Base-by-base conservation (phyloP, 2,113 vertebrate genomes). In the Hemicordylus capensis region DNA sequence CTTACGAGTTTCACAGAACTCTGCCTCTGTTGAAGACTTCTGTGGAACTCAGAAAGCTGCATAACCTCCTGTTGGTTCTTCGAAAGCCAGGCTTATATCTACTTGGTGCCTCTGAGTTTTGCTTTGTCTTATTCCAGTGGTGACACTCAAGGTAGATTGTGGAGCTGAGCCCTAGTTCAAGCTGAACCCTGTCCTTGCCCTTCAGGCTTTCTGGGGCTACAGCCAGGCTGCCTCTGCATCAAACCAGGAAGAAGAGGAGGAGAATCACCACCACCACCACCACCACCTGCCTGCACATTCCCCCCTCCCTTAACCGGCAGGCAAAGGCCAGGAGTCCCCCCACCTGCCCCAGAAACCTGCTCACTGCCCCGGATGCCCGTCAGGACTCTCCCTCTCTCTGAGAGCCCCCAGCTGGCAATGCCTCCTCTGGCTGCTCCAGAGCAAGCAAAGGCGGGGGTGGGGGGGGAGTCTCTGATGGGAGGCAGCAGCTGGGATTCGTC, bases 401-500 rank as follows among this genome's bases (percentile, higher is more conserved):
- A 44, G 10, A 31, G 42, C 9, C 58, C n/a, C 24, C 3, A 2
- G 51, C 17, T 17, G 14, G 31, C 56, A 3, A 19, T 79, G 19
- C 31, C 37, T 42, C 1, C 51, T 42, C 81, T 10, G 0, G 1
- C 48, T 22, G n/a, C n/a, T 6, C 51, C 84, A 2, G 15, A 31
- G 19, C 6, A 7, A n/a, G 64, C 9, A 42, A n/a, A 15, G 74
- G 11, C 46, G 63, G 42, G 78, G 46, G 77, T 10, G 74, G 11
- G 34, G 63, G 42, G 78, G 46, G 77, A 73, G 54, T n/a, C 14
- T 2, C 12, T 86, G 81, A 80, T 46, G 75, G 75, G 67, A 80
- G 6, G 24, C 15, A 15, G 80, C 80, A 78, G 86, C 86, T 83
- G 80, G 81, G 81, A 73, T 87, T 83, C 46, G 56, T 56, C 67